Evolutionary conservation across 1,140 invertebrate species (phyloP).

Genomic region (Drosophila tani): DNA sequence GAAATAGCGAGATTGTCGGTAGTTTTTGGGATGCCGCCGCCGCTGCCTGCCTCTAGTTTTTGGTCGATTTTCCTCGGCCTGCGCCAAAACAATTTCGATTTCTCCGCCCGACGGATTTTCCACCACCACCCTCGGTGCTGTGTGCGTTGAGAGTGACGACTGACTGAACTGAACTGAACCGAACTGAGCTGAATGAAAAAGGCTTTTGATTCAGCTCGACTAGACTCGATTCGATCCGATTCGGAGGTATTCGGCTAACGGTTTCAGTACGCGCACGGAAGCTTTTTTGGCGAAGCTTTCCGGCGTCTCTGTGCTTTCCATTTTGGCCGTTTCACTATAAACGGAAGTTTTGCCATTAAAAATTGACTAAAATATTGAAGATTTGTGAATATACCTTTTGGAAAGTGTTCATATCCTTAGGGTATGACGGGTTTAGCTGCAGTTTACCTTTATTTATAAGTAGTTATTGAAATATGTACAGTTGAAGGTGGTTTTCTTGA

Average conservation of each 20-base stretch:
- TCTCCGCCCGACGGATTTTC: conserved; percentile 46
- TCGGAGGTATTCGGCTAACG: conserved; percentile 58
- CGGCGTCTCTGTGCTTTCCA: not conserved
- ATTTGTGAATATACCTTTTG: not conserved
- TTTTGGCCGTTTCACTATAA: conserved; percentile 20
- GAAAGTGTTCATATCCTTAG: not conserved
- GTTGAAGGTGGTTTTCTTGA: not conserved
- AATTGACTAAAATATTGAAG: not conserved
- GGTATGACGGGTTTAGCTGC: too few relatives aligned
- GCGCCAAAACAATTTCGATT: conserved; percentile 14
- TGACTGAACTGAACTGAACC: conserved; percentile 27
- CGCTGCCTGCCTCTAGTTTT: conserved; percentile 20
- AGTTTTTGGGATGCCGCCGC: conserved; percentile 26
- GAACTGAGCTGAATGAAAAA: conserved; percentile 40
- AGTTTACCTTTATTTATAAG: not conserved
- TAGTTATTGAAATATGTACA: not conserved
- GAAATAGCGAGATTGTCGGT: conserved; percentile 60
- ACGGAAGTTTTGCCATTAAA: conserved; percentile 8
- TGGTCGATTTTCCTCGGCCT: conserved; percentile 27
- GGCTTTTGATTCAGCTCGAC: conserved; percentile 53
- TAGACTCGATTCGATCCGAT: conserved; percentile 22
- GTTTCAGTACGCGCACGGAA: conserved; percentile 66
- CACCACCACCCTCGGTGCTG: conserved; percentile 61
- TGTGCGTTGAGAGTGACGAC: conserved; percentile 68
- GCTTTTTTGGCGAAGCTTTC: conserved; percentile 56